Base-by-base conservation (phyloP, 2,888 invertebrate species). In the Trimorus sp. region DNA sequence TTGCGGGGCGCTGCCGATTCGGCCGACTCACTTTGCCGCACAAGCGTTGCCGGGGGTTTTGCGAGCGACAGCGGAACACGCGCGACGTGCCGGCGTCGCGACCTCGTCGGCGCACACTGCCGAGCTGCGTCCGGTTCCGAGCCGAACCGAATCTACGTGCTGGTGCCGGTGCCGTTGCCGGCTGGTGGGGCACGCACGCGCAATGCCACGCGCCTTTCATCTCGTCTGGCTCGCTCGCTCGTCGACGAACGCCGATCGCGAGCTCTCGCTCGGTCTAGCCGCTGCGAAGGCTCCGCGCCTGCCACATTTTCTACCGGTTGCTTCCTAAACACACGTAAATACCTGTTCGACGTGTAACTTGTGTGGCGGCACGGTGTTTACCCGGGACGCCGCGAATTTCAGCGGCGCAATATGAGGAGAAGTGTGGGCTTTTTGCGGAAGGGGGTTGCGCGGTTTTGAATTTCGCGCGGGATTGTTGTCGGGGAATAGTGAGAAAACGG, bases 51-150 rank as follows among this genome's bases (percentile, higher is more conserved):
- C 53, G 65, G 8, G 40, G 4, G 26, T 26, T 49, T 40, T 71
- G n/a, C 40, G 36, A n/a, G n/a, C n/a, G n/a, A n/a, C n/a, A n/a
- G n/a, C n/a, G n/a, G n/a, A 42, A 42, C 59, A 15, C 69, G 58
- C 38, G 26, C 59, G 40, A 63, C 88, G 88, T 86, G 66, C 87
- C 87, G 87, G 84, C 89, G 88, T 86, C 85, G 87, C 87, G 87
- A 88, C 89, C 89, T 84, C 88, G 87, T 84, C 88, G 86, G 87
- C 88, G 86, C 51, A 65, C 45, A 79, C 79, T 78, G 78, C 53
- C 81, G 26, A 63, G 59, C 48, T 76, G 26, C 70, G 78, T 66
- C 58, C 79, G 66, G 76, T 56, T 68, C 76, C 76, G 69, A 76
- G 40, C 62, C 62, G 42, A 37, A 54, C 74, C 71, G 79, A 66